These are phyloP conservation scores for Caenorhabditis remanei DNA, from an alignment of 1,140 invertebrate genomes.

Conservation along the genomic window DNA sequence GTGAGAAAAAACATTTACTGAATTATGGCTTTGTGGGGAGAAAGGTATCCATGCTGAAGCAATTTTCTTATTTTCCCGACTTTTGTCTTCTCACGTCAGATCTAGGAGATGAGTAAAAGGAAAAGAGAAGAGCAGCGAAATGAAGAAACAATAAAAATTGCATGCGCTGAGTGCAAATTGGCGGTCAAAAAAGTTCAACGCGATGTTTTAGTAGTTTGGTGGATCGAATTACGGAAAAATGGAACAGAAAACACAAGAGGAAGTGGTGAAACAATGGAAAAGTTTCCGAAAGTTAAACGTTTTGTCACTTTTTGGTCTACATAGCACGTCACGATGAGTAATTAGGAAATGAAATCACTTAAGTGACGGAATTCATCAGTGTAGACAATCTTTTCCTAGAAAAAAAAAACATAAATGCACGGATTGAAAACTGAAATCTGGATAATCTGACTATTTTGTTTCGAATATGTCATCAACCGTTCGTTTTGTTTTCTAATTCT, in stretches of 20 bases:
- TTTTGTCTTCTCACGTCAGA: conserved; percentile 29
- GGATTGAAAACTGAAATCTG: too few relatives aligned
- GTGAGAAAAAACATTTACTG: conserved; percentile 24
- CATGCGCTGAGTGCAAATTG: conserved; percentile 47
- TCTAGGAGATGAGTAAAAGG: background rate
- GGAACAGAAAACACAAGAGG: conserved; percentile 30
- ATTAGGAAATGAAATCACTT: background rate
- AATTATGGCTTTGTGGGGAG: background rate
- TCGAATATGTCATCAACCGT: too few relatives aligned
- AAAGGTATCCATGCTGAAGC: conserved; percentile 1
- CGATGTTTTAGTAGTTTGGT: conserved; percentile 42
- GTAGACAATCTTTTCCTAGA: too few relatives aligned
- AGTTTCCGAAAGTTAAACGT: conserved; percentile 2
- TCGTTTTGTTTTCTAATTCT: too few relatives aligned
- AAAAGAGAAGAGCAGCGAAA: background rate
- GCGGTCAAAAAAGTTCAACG: conserved; percentile 40
- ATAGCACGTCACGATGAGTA: conserved; percentile 1
- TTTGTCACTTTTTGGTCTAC: background rate
- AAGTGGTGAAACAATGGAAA: conserved; percentile 4
- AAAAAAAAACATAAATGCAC: too few relatives aligned
- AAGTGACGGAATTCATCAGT: background rate
- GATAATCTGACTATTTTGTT: too few relatives aligned
- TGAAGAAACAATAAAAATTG: conserved; percentile 51
- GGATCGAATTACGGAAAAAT: conserved; percentile 49
- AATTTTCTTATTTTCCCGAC: background rate